phyloP scores from a whole-genome alignment of 64 coral and sea anemone genomes.

The Montipora foliosa region DNA sequence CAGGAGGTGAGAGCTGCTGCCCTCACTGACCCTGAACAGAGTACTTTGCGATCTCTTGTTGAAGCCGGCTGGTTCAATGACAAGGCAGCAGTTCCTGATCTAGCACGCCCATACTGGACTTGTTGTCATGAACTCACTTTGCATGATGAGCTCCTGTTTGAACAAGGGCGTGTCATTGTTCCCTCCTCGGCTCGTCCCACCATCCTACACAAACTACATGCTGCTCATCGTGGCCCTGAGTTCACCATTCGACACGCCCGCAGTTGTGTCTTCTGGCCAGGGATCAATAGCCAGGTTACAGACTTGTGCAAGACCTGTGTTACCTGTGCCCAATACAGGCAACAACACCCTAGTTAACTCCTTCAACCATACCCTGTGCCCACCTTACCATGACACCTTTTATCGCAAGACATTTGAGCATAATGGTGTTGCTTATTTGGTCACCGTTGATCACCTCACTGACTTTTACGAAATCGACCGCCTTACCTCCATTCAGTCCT shows the following conservation, averaged over 20 bases:
- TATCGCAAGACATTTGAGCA: constrained; percentile 71
- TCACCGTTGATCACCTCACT: not conserved
- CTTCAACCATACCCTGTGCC: constrained; percentile 39
- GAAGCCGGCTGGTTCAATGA: constrained; percentile 39
- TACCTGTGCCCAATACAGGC: constrained; percentile 55
- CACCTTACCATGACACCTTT: constrained; percentile 38
- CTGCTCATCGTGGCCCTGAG: constrained; percentile 59
- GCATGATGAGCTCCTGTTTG: constrained; percentile 68
- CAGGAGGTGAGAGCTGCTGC: constrained; percentile 33
- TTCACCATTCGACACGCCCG: constrained; percentile 24
- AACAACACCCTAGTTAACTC: constrained; percentile 11
- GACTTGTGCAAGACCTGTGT: constrained; percentile 48
- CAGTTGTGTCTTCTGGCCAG: not conserved
- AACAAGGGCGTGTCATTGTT: constrained; percentile 70
- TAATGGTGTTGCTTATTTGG: not conserved
- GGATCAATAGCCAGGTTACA: not conserved
- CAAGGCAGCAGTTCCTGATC: not conserved
- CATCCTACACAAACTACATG: constrained; percentile 61
- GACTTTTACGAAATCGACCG: not conserved
- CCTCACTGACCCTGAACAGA: constrained; percentile 27
- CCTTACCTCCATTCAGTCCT: constrained; percentile 12
- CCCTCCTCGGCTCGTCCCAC: constrained; percentile 50
- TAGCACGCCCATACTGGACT: constrained; percentile 47
- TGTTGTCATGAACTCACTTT: constrained; percentile 62
- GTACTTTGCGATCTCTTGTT: constrained; percentile 24